Evolutionary conservation across 2,113 vertebrate species (phyloP), one percentile per base, ranked within the genome.

Genomic region (Lepus europaeus): DNA sequence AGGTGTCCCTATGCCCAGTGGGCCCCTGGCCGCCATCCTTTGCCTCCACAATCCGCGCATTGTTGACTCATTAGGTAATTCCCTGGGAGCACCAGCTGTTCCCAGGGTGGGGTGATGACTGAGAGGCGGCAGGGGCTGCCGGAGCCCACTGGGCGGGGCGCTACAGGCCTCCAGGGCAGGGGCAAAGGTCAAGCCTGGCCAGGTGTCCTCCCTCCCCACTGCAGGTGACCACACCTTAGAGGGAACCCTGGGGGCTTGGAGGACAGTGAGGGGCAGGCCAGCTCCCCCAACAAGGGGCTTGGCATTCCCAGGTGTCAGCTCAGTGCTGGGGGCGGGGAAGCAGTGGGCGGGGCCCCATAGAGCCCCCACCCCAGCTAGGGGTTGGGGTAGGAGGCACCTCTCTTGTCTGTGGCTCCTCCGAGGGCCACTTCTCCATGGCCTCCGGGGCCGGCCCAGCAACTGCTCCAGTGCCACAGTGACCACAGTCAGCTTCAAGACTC

Each of bases 71-170:
- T 98, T 98, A 98, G 98, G 98, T 98, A 98, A 98, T 98, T 98
- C 98, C 98, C 98, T 98, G 98, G 98, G 97, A 98, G 99, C 93
- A 99, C 99, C 99, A 99, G 99, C 99, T 99, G 99, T 99, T 99
- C 98, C 89, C 97, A 97, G 98, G 93, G 96, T 93, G 95, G 94
- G 97, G 94, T 97, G 98, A 98, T 99, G 99, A 99, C 98, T 98
- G 99, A 99, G 98, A 98, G 98, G 98, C 93, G 96, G 97, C 97
- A 97, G 97, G 97, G 96, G 98, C 98, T 97, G 98, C 56, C 95
- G 96, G 98, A 97, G 98, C 98, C 96, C 97, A 93, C 98, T 96
- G 98, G 96, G 96, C 97, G 98, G 98, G 97, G 97, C 96, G 95
- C 95, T 93, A 94, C 94, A 10, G 93, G 91, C 97, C 93, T 87